These are phyloP conservation scores for Carposina sasakii DNA, from an alignment of 1,140 invertebrate species.

Conservation along the genomic window DNA sequence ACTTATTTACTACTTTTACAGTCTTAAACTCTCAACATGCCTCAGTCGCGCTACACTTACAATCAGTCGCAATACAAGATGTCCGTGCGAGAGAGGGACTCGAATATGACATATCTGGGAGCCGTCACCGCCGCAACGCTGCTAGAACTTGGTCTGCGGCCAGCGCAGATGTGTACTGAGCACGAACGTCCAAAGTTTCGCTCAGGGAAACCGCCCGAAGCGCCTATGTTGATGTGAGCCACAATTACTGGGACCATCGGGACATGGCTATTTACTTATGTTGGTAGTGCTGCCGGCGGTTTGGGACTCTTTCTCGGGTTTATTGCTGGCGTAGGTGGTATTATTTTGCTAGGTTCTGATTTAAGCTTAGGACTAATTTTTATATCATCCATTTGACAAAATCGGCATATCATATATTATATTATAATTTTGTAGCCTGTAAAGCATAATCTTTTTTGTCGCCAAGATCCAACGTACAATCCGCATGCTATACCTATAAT, in stretches of 20 bases:
- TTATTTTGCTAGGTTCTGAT: too few relatives aligned
- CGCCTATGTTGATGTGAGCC: constrained; percentile 31
- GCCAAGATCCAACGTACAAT: too few relatives aligned
- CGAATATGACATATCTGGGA: constrained; percentile 60
- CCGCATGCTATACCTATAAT: too few relatives aligned
- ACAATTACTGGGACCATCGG: constrained; percentile 51
- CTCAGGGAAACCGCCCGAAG: constrained; percentile 39
- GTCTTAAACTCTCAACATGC: too few relatives aligned
- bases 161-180: constrained; percentile 45
- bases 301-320: constrained; percentile 13
- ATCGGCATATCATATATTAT: too few relatives aligned
- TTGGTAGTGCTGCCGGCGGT: constrained; percentile 26
- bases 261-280: constrained; percentile 64
- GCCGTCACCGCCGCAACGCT: constrained; percentile 49
- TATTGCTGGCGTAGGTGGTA: too few relatives aligned
- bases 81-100: constrained; percentile 29
- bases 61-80: constrained; percentile 43
- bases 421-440: too few relatives aligned
- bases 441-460: too few relatives aligned
- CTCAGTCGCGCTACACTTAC: constrained; percentile 24
- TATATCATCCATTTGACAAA: too few relatives aligned
- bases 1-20: too few relatives aligned
- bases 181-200: constrained; percentile 42
- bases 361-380: too few relatives aligned
- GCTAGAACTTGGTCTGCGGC: constrained; percentile 57